phyloP scores from a whole-genome alignment of 1,140 invertebrate genomes.

The Anoplolepis gracilipes region DNA sequence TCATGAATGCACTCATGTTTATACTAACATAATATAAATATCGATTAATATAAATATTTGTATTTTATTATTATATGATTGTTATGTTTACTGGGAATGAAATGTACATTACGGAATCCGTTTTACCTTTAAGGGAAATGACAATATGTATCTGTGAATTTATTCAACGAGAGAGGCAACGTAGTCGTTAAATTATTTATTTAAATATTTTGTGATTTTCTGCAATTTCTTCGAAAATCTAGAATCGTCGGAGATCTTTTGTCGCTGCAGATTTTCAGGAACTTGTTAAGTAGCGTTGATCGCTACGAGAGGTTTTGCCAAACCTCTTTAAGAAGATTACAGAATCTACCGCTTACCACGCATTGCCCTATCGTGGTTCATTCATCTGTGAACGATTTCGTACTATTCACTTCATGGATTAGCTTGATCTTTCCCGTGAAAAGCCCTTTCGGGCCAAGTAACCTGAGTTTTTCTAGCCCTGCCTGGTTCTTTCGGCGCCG shows the following conservation, averaged over 20 bases:
- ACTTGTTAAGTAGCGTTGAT: slow-evolving; percentile 49
- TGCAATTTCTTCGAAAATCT: neutral
- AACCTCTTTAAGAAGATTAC: slow-evolving; percentile 79
- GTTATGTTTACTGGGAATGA: neutral
- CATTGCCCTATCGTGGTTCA: slow-evolving; percentile 53
- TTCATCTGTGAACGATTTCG: slow-evolving; percentile 71
- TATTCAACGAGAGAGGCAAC: neutral
- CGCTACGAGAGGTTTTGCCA: slow-evolving; percentile 41
- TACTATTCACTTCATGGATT: slow-evolving; percentile 69
- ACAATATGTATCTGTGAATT: neutral
- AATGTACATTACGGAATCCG: neutral
- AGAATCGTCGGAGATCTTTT: neutral
- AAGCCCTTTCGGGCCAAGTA: slow-evolving; percentile 63
- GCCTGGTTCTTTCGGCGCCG: slow-evolving; percentile 7
- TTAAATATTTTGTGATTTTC: neutral
- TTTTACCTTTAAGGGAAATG: neutral
- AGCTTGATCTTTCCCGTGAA: slow-evolving; percentile 66
- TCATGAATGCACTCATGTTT: neutral
- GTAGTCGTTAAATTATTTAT: neutral
- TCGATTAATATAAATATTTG: neutral
- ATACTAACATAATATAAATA: slow-evolving; percentile 10
- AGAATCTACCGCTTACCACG: slow-evolving; percentile 15
- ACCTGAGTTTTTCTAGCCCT: slow-evolving; percentile 10
- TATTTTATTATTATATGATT: slow-evolving; percentile 12
- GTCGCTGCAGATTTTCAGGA: neutral